Conservation (phyloP, 2,888 invertebrate species). For the Coremacera marginata region DNA sequence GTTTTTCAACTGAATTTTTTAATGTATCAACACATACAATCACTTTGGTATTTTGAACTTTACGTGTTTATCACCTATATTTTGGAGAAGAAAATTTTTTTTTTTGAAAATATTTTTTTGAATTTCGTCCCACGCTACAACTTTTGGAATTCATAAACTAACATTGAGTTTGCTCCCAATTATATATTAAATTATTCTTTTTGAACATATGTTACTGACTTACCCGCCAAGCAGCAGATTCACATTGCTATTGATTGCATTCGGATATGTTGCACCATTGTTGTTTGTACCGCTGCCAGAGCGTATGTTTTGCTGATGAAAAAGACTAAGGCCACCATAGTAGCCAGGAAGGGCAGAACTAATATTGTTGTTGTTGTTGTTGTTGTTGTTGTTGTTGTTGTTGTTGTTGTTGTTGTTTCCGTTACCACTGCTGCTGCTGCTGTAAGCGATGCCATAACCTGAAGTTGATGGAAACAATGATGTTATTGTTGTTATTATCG, state of each 20-base stretch:
- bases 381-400: no score
- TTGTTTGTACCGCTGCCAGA: constrained; percentile 52
- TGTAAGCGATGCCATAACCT: constrained; percentile 13
- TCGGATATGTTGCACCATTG: constrained; percentile 54
- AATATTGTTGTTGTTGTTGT: constrained; percentile 64
- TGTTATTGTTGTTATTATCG: constrained; percentile 23
- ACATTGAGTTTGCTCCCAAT: no score
- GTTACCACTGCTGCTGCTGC: constrained; percentile 29
- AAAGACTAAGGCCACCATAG: constrained; percentile 65
- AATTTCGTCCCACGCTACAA: no score
- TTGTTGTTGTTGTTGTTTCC: no score
- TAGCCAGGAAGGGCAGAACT: constrained; percentile 63
- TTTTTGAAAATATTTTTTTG: no score
- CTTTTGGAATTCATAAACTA: no score
- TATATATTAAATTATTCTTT: not conserved
- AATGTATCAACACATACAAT: no score
- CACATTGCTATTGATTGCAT: constrained; percentile 73
- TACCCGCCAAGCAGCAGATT: constrained; percentile 85
- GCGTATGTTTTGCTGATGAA: constrained; percentile 63
- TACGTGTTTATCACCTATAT: no score
- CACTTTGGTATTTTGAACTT: no score
- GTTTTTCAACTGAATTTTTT: no score
- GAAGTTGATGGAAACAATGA: constrained; percentile 26
- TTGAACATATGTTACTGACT: constrained; percentile 59
- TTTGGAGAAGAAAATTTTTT: no score